Base-by-base conservation (phyloP, 2,888 invertebrate genomes). In the Agrotis segetum region DNA sequence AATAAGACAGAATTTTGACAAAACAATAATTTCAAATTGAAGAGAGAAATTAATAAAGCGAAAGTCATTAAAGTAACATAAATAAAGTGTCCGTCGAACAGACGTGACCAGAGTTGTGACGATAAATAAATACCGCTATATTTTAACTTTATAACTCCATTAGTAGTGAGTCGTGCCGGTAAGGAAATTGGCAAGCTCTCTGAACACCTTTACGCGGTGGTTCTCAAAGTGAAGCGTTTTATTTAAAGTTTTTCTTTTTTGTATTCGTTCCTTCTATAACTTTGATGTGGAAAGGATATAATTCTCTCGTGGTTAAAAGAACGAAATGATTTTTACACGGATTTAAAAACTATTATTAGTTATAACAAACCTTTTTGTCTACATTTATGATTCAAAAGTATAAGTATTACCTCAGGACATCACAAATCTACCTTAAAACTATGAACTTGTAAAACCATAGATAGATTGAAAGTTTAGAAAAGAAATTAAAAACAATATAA, bases 181-280 rank as follows among this genome's bases (percentile, higher is more conserved):
- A 68, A 81, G 87, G 87, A 88, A 88, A 88, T 88, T 88, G 88
- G 82, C 85, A 79, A 81, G 84, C 85, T 81, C 82, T 74, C 56
- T 55, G 77, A 72, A 71, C 67, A 76, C 84, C 82, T 83, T 71
- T 13, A 50, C 40, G 19, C 71, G 34, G 34, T 24, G 79, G 61
- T 19, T 79, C 81, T 86, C 82, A 85, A 87, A 83, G 65, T 78
- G 17, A 6, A 21, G 44, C 19, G 29, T 13, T 44, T 56, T 6
- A 34, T 59, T 19, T 17, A 29, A 24, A 40, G 9, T 17, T 2
- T 11, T 11, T n/a, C n/a, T 34, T 2, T 60, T n/a, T 53, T 21
- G 13, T 34, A 29, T 67, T 24, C 59, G 29, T 59, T 24, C 21
- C 4, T 56, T 44, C 6, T 47, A 56, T 34, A 1, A 29, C 49